phyloP scores from a whole-genome alignment of 2,113 vertebrate species.

The Marmota monax region DNA sequence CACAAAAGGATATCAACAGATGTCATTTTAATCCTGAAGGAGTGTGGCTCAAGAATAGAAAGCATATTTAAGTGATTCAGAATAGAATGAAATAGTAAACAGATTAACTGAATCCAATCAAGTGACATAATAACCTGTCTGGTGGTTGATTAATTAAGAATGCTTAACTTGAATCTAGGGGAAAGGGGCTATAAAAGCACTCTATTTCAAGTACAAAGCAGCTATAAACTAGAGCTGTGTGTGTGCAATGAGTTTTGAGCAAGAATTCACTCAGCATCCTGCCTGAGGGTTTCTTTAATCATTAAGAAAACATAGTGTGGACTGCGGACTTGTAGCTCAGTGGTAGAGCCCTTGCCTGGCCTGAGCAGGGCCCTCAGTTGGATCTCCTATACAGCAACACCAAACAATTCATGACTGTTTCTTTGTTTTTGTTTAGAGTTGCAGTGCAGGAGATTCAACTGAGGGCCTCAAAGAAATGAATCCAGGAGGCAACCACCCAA shows the following conservation, averaged over 20 bases:
- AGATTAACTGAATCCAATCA: constrained; percentile 56
- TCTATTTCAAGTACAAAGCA: constrained; percentile 39
- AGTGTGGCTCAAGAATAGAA: constrained; percentile 24
- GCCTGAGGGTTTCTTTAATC: background rate
- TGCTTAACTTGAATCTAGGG: constrained; percentile 17
- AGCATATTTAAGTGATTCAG: background rate
- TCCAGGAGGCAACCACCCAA: constrained; percentile 3
- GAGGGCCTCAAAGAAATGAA: background rate
- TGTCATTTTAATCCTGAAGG: constrained; percentile 56
- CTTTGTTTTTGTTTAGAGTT: too few relatives aligned
- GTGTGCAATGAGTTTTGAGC: background rate
- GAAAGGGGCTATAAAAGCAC: background rate
- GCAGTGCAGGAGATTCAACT: too few relatives aligned
- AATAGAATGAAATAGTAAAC: constrained; percentile 47
- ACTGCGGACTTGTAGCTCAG: too few relatives aligned
- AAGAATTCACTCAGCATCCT: background rate
- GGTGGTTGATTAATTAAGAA: background rate
- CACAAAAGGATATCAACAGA: constrained; percentile 35
- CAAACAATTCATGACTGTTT: too few relatives aligned
- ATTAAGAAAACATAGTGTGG: background rate
- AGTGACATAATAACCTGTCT: background rate
- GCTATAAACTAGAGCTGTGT: constrained; percentile 4
- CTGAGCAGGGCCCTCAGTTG: too few relatives aligned
- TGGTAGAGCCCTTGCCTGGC: too few relatives aligned
- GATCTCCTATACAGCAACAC: too few relatives aligned